phyloP scores from a whole-genome alignment of 2,113 vertebrate species.

The Lynx canadensis region DNA sequence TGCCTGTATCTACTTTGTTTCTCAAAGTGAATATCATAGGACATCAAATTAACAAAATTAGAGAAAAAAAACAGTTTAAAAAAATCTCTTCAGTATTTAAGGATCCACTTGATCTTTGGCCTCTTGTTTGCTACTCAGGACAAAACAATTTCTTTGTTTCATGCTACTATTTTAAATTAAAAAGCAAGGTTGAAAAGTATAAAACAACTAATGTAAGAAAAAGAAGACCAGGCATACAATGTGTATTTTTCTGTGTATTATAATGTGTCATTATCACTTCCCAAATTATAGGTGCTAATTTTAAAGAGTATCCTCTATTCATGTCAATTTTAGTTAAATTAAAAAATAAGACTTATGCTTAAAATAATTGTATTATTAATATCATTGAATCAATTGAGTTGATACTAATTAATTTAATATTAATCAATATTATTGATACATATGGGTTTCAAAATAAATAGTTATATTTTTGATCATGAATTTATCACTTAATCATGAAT shows the following conservation, averaged over 20 bases:
- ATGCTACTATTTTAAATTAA: not conserved
- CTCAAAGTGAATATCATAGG: not conserved
- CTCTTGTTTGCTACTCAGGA: not conserved
- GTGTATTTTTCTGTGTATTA: not conserved
- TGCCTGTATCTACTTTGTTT: not conserved
- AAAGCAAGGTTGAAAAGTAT: not conserved
- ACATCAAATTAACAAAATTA: slow-evolving; percentile 1
- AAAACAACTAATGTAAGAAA: not conserved
- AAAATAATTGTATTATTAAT: not conserved
- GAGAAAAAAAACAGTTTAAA: not conserved
- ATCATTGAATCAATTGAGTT: not conserved
- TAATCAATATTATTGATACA: not conserved
- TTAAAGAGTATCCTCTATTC: not conserved
- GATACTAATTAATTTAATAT: not conserved
- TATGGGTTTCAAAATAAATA: not conserved
- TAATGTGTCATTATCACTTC: not conserved
- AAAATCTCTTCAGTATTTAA: not conserved
- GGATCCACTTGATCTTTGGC: not conserved
- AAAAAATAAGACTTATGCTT: not conserved
- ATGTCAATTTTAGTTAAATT: not conserved
- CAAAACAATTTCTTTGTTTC: not conserved
- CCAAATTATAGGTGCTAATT: not conserved
- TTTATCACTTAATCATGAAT: not conserved
- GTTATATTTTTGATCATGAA: not conserved
- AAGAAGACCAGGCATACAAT: not conserved